Evolutionary conservation across 2,113 vertebrate genomes (phyloP), one percentile per base, ranked within the genome.

Genomic region (Trogon surrucura): DNA sequence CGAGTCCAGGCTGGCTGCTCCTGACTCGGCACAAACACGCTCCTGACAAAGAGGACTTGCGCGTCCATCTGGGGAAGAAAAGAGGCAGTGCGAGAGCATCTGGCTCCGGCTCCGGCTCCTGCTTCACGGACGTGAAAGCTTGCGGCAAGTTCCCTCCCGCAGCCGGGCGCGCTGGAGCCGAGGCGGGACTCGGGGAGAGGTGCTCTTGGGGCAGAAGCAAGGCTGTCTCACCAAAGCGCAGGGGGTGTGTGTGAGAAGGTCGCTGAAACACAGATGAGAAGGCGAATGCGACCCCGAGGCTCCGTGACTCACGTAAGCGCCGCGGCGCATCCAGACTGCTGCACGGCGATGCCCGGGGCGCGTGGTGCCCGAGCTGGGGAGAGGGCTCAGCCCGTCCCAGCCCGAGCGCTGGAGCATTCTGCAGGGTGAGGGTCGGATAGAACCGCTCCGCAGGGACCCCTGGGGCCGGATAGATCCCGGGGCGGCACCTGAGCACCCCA

Each of bases 351-450:
- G 6, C 36, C 61, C 7, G 0, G 30, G 11, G 25, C 3, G 2
- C 0, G 16, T 0, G 48, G 3, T 4, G 56, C n/a, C 74, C 1
- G 29, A 4, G 34, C 36, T 18, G 27, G 4, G 2, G 1, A 1
- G 25, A 1, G 41, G 2, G 2, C 86, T 30, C 64, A 45, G 73
- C 61, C 61, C 56, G 0, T 2, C 6, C 5, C 1, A 51, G 20
- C 61, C 14, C 1, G 7, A 38, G 70, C 21, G 1, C 47, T 9
- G 16, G 29, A 38, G 57, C 19, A 0, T 5, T 13, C 85, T 11
- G 74, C 29, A 6, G 61, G 47, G 23, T 6, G 11, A 71, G 47
- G 58, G 32, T 36, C 36, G 36, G 36, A 36, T 36, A 36, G 36
- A 36, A 9, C 36, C 36, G 36, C 36, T 36, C 36, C 36, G 36